These are phyloP conservation scores for Chelonia mydas DNA, from an alignment of 2,797 vertebrate species.

Conservation along the genomic window DNA sequence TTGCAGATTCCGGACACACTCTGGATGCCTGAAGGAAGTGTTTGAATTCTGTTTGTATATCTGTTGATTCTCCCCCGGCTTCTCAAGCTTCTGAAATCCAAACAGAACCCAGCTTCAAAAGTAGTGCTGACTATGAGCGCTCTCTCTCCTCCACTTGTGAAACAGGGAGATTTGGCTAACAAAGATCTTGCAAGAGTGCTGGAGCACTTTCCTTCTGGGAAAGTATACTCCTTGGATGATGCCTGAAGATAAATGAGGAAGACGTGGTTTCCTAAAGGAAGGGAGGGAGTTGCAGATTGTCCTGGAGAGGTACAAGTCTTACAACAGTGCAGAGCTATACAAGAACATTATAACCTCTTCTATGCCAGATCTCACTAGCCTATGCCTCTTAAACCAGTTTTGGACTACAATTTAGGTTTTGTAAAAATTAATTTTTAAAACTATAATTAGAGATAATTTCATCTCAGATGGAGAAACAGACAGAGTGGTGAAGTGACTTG, in stretches of 20 bases:
- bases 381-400: background rate
- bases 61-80: background rate
- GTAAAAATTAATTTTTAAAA: background rate
- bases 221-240: background rate
- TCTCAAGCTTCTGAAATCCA: background rate
- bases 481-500: background rate
- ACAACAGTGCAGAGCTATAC: background rate
- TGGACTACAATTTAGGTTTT: background rate
- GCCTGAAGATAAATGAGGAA: rapidly evolving
- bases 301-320: background rate
- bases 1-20: conserved; percentile 40
- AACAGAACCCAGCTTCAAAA: background rate
- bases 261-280: background rate
- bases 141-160: background rate
- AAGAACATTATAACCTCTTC: background rate
- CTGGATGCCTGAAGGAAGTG: background rate
- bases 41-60: conserved; percentile 28
- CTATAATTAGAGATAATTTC: background rate
- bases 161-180: background rate
- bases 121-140: background rate
- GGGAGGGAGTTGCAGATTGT: background rate
- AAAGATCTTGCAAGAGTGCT: rapidly evolving
- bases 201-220: background rate
- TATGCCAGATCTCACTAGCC: background rate
- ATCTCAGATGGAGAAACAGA: background rate